Evolutionary conservation across 2,113 vertebrate species (phyloP), one percentile per base, ranked within the genome.

Genomic region (Sorex fumeus): DNA sequence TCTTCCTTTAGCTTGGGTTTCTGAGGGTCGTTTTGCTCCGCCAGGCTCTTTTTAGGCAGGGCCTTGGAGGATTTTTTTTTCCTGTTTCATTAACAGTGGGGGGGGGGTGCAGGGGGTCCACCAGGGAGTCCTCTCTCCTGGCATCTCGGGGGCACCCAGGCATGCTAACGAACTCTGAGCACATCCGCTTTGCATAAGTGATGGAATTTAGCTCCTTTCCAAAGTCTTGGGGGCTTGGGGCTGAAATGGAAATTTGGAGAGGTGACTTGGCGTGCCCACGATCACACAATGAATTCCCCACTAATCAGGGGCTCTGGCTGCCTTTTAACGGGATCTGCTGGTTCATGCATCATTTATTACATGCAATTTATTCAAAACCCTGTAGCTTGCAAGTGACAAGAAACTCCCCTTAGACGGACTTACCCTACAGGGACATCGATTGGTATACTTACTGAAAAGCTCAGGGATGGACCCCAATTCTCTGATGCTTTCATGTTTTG

Each of bases 1-100:
- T 84, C 19, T 34, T 76, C 72, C 34, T 70, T 43, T 40, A 57
- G 28, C n/a, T 78, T 82, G 43, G 45, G 57, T 85, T 43, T 66
- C 84, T 70, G 25, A 15, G 70, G 66, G 64, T 47, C 60, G 10
- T 64, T 94, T 70, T 40, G 25, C 36, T 82, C 66, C 86, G 78
- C 40, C 36, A 27, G 43, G 66, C 64, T 43, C 2, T 70, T 75
- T 32, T 77, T 45, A 50, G 83, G 16, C 57, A 69, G 25, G 36
- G 30, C 43, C 27, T 8, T 36, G 19, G 6, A 53, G 43, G 34
- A 76, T 81, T 84, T 0, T 79, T 50, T 40, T 34, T 50, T 50
- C 10, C 47, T 50, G 36, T 75, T 83, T 90, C 27, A 28, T 36
- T 81, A 76, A 53, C 6, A 21, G 6, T 2, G 57, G 18, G 57